Conservation (phyloP, 2,797 vertebrate genomes). For the Manis pentadactyla region DNA sequence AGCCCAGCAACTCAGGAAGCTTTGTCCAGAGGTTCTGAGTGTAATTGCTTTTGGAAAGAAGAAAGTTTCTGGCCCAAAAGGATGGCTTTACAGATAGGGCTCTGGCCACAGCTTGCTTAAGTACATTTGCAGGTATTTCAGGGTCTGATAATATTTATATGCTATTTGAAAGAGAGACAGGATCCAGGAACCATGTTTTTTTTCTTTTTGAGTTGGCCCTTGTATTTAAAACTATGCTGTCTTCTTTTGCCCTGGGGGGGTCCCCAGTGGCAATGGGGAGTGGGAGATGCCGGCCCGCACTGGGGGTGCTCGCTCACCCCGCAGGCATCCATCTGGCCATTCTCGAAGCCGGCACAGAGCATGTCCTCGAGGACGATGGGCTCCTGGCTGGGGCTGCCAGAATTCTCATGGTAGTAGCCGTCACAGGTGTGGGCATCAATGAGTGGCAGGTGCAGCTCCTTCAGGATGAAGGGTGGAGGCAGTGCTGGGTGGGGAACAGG, state of each 20-base stretch:
- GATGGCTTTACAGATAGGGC: background rate
- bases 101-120: background rate
- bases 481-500: background rate
- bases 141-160: background rate
- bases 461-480: slow-evolving; percentile 5
- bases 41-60: background rate
- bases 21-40: background rate
- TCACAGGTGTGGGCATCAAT: slow-evolving; percentile 49
- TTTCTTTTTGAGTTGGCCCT: background rate
- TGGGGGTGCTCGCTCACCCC: slow-evolving; percentile 80
- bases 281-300: too few species aligned
- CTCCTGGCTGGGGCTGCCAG: fast-evolving
- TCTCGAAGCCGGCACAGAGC: slow-evolving; percentile 88
- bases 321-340: slow-evolving; percentile 87
- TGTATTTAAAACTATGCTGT: background rate
- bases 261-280: background rate
- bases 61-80: background rate
- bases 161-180: background rate
- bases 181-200: background rate
- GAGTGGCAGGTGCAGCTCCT: slow-evolving; percentile 66
- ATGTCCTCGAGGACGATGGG: slow-evolving; percentile 81
- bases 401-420: slow-evolving; percentile 35
- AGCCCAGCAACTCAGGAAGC: background rate
- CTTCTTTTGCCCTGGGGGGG: background rate
- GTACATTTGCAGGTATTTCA: background rate